These are phyloP conservation scores for Pempheris klunzingeri DNA, from an alignment of 2,797 vertebrate species.

Conservation along the genomic window DNA sequence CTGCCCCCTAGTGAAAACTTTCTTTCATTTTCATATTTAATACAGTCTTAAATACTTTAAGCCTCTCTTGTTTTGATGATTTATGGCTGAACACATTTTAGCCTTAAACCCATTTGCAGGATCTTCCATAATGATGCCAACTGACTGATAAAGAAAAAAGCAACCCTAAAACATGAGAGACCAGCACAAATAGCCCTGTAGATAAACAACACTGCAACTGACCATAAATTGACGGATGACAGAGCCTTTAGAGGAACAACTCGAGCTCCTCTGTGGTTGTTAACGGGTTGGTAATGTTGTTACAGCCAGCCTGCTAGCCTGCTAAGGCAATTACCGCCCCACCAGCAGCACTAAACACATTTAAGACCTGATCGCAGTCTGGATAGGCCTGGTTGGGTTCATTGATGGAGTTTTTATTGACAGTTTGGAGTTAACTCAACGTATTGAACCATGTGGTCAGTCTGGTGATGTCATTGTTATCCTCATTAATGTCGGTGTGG, in stretches of 20 bases:
- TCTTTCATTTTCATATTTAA: not conserved
- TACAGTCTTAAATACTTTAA: not conserved
- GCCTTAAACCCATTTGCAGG: not conserved
- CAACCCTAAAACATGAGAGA: conserved; percentile 17
- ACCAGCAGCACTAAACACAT: conserved; percentile 77
- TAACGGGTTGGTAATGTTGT: conserved; percentile 78
- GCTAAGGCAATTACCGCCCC: conserved; percentile 74
- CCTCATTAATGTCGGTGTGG: conserved; percentile 51
- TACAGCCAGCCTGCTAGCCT: conserved; percentile 66
- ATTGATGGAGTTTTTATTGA: conserved; percentile 81
- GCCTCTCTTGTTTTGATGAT: not conserved
- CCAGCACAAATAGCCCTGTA: conserved; percentile 19
- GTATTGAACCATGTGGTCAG: conserved; percentile 65
- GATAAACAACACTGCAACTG: conserved; percentile 31
- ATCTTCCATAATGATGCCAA: not conserved
- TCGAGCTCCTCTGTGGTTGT: conserved; percentile 62
- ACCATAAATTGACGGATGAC: conserved; percentile 49
- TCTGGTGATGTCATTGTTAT: conserved; percentile 79
- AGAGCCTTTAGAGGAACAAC: conserved; percentile 48
- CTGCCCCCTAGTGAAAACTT: conserved; percentile 64
- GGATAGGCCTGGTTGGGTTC: conserved; percentile 64
- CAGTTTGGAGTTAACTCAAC: conserved; percentile 74
- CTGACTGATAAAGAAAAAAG: conserved; percentile 15
- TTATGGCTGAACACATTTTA: not conserved
- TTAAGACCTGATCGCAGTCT: conserved; percentile 69